phyloP scores from a whole-genome alignment of 2,888 invertebrate genomes.

The Oscheius sp. region DNA sequence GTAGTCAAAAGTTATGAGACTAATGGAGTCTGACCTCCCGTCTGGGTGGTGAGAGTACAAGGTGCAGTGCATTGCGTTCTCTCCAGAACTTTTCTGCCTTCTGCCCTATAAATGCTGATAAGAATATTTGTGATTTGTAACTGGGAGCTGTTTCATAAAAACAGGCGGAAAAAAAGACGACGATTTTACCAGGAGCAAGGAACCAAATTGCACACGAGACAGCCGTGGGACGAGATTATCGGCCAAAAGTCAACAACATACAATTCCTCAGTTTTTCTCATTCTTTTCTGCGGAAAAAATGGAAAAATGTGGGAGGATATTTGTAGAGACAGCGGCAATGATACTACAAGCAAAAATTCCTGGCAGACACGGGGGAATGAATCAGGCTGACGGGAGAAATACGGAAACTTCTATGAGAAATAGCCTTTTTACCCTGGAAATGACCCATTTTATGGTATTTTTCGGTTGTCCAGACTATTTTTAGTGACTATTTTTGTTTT shows the following conservation, averaged over 20 bases:
- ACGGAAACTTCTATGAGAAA: no score
- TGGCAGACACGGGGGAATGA: no score
- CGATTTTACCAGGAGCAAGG: not conserved
- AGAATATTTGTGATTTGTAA: not conserved
- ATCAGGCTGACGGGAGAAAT: no score
- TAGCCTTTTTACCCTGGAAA: no score
- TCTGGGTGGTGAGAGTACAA: not conserved
- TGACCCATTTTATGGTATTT: no score
- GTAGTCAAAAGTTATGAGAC: not conserved
- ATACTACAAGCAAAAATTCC: no score
- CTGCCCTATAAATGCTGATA: slow-evolving; percentile 6
- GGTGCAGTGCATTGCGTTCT: not conserved
- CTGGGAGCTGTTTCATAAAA: not conserved
- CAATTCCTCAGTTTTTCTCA: no score
- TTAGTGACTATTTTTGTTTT: no score
- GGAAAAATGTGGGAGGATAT: not conserved
- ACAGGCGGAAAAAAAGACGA: no score
- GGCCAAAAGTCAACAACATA: not conserved
- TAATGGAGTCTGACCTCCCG: not conserved
- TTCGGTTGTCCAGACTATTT: no score
- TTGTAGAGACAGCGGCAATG: not conserved
- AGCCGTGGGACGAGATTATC: slow-evolving; percentile 1
- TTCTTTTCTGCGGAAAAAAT: not conserved
- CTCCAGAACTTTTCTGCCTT: not conserved
- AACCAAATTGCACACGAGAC: not conserved